phyloP scores from a whole-genome alignment of 2,797 vertebrate species.

The Sebastes cheni region DNA sequence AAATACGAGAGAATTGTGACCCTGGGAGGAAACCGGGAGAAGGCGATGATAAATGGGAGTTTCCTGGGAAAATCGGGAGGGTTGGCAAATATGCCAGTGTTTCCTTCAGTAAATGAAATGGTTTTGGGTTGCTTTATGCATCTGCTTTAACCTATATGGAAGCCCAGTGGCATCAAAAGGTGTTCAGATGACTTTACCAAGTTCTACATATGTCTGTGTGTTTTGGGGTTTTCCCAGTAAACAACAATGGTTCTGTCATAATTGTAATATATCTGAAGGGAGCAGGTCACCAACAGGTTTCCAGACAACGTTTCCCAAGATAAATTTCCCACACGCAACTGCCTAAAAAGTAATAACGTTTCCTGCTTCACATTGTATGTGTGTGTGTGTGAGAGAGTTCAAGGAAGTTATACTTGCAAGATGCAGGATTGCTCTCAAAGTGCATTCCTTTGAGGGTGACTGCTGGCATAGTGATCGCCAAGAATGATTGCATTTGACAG shows the following conservation, averaged over 20 bases:
- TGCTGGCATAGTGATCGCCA: neutral
- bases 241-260: neutral
- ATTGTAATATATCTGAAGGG: neutral
- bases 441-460: neutral
- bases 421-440: neutral
- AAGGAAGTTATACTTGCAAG: neutral
- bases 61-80: no score
- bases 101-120: neutral
- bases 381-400: neutral
- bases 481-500: neutral
- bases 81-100: no score
- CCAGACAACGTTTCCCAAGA: neutral
- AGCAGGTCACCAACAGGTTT: neutral
- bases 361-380: neutral
- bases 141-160: neutral
- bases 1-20: fast-evolving
- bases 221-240: neutral
- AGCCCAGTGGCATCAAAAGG: neutral
- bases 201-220: neutral
- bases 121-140: neutral
- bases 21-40: fast-evolving
- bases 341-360: neutral
- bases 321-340: neutral
- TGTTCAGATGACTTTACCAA: neutral
- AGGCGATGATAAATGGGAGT: fast-evolving